phyloP scores from a whole-genome alignment of 2,888 invertebrate species.

The Pandemis cinnamomeana region DNA sequence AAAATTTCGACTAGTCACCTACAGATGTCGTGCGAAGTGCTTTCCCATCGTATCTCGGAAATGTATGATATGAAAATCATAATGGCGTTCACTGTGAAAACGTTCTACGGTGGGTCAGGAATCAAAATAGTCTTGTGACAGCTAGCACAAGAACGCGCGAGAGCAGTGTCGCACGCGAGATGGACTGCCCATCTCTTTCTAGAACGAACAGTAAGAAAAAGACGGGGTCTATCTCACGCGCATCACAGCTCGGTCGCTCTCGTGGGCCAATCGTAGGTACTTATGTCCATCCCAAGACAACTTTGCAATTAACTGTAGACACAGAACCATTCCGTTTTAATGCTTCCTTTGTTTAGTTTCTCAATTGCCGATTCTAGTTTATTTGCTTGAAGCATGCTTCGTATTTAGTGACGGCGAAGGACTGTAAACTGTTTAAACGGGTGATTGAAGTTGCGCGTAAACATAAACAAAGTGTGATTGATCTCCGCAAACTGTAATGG shows the following conservation, averaged over 20 bases:
- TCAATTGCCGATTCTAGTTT: not conserved
- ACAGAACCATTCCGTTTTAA: not conserved
- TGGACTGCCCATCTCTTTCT: too few relatives aligned
- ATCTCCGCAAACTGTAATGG: not conserved
- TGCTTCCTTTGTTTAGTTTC: not conserved
- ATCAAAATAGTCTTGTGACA: too few relatives aligned
- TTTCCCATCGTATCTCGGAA: too few relatives aligned
- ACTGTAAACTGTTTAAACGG: not conserved
- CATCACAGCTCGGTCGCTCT: too few relatives aligned
- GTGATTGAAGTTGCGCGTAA: not conserved
- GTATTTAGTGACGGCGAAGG: conserved; percentile 2
- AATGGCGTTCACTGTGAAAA: too few relatives aligned
- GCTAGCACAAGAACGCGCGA: too few relatives aligned
- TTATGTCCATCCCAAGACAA: conserved; percentile 1
- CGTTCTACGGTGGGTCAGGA: too few relatives aligned
- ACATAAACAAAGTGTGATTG: not conserved
- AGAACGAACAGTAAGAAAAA: too few relatives aligned
- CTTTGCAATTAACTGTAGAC: not conserved
- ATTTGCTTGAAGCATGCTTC: conserved; percentile 3
- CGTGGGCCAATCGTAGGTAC: not conserved
- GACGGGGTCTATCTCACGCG: not conserved
- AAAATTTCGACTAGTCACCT: too few relatives aligned
- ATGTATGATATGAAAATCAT: too few relatives aligned
- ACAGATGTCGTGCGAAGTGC: too few relatives aligned
- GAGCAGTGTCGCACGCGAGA: too few relatives aligned